Percentiles rank a stretch among this genome's conserved stretches.
Conservation (phyloP, 2,797 vertebrate genomes). For the Calcarius lapponicus region DNA sequence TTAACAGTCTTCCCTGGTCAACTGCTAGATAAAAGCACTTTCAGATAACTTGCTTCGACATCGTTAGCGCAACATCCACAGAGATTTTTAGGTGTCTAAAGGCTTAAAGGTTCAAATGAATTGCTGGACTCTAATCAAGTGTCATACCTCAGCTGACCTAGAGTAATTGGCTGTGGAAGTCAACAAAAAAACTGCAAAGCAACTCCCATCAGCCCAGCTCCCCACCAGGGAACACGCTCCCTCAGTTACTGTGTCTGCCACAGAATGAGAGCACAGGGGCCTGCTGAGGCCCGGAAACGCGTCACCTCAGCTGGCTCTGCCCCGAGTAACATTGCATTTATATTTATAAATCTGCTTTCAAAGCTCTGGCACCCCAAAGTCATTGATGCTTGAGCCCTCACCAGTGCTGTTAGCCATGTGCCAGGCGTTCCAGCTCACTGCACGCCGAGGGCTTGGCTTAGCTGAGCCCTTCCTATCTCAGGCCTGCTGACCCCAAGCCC, state of each 20-base stretch:
- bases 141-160: background rate
- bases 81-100: background rate
- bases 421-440: fast-evolving
- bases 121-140: background rate
- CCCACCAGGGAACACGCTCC: background rate
- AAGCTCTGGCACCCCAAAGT: background rate
- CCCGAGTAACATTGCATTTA: background rate
- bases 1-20: background rate
- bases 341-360: background rate
- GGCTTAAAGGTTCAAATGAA: background rate
- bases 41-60: background rate
- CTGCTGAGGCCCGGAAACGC: background rate
- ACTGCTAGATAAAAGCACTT: conserved; percentile 8
- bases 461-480: background rate
- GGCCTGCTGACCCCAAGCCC: background rate
- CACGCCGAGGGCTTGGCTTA: background rate
- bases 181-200: background rate
- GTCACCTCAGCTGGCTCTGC: background rate
- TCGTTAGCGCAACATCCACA: background rate
- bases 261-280: background rate
- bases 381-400: background rate
- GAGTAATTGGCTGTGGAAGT: background rate
- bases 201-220: background rate
- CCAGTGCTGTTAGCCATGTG: background rate
- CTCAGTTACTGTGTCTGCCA: background rate